phyloP scores from a whole-genome alignment of 2,888 invertebrate species.

The Lycaena phlaeas region DNA sequence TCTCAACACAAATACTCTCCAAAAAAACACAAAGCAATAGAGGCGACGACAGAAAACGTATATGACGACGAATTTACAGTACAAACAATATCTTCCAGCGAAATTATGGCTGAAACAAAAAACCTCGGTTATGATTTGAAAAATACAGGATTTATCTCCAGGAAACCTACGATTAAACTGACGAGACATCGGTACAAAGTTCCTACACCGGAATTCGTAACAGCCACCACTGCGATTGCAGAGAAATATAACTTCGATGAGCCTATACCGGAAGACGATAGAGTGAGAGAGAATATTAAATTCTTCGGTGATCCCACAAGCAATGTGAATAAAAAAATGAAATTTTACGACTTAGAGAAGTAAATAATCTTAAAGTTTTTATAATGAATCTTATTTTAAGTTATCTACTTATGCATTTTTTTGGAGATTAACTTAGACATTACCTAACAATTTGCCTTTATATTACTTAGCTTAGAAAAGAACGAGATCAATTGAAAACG shows the following conservation, averaged over 20 bases:
- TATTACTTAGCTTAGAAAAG: too few relatives aligned
- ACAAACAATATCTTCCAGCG: not conserved
- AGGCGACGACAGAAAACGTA: not conserved
- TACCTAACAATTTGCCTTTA: too few relatives aligned
- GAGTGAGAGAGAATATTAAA: slow-evolving; percentile 31
- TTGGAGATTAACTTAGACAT: too few relatives aligned
- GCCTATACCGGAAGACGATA: slow-evolving; percentile 42
- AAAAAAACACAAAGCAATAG: not conserved
- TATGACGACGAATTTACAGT: not conserved
- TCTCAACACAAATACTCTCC: too few relatives aligned
- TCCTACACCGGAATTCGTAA: slow-evolving; percentile 38
- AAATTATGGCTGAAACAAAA: not conserved
- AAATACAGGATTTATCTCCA: not conserved
- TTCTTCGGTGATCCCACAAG: slow-evolving; percentile 28
- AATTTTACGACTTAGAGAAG: slow-evolving; percentile 6
- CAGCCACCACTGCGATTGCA: slow-evolving; percentile 31
- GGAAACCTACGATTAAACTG: slow-evolving; percentile 29
- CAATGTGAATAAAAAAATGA: slow-evolving; percentile 36
- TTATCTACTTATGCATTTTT: too few relatives aligned
- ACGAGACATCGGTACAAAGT: slow-evolving; percentile 31
- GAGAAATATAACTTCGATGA: slow-evolving; percentile 49
- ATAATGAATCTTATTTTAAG: too few relatives aligned
- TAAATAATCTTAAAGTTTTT: not conserved
- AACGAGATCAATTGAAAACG: too few relatives aligned
- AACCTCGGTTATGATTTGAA: not conserved